These are phyloP conservation scores for Marmota monax DNA, from an alignment of 2,113 vertebrate species.

Conservation along the genomic window DNA sequence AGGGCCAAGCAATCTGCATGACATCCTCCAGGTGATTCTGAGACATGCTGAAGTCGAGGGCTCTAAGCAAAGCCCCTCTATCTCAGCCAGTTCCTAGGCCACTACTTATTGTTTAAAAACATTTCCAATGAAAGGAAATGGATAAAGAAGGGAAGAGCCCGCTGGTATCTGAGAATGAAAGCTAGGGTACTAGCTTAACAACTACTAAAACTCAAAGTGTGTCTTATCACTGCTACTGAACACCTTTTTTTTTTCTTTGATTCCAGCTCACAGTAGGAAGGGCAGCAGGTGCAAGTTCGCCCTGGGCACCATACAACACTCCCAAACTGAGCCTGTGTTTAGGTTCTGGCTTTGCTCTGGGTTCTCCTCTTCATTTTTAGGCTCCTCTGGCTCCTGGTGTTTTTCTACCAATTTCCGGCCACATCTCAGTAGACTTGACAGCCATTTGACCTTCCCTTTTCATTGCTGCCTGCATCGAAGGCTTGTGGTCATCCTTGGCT, in stretches of 20 bases:
- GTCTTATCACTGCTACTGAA: neutral
- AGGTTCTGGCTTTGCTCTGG: neutral
- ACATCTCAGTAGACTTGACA: neutral
- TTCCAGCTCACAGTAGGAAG: accelerated
- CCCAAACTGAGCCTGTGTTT: neutral
- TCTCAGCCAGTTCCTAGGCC: neutral
- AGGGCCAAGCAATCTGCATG: neutral
- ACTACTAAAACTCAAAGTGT: accelerated
- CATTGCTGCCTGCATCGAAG: neutral
- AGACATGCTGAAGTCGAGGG: neutral
- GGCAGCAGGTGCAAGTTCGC: neutral
- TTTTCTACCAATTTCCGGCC: neutral
- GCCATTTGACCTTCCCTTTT: neutral
- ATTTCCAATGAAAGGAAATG: neutral
- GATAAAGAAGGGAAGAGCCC: neutral
- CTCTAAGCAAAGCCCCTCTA: neutral
- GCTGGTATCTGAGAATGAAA: too few species aligned
- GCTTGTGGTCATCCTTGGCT: neutral
- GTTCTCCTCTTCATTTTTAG: neutral
- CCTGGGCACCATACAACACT: accelerated
- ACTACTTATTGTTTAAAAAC: neutral
- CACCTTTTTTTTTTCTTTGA: neutral
- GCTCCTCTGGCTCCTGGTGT: neutral
- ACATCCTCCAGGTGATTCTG: neutral
- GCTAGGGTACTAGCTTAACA: neutral